These are phyloP conservation scores for Macrosteles quadrilineatus DNA, from an alignment of 1,140 invertebrate genomes.

Conservation along the genomic window DNA sequence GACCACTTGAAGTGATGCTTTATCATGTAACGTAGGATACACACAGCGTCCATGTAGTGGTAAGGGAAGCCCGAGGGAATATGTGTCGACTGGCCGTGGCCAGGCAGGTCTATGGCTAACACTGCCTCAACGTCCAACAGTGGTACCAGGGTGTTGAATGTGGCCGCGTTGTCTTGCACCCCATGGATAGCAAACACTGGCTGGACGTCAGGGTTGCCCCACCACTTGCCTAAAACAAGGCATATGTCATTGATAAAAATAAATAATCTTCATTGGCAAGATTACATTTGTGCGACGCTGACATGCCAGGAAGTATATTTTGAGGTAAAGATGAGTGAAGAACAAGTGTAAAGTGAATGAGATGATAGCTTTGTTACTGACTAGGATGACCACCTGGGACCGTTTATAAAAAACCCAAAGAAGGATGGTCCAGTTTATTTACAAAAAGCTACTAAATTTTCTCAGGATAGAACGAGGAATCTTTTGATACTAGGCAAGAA, in stretches of 20 bases:
- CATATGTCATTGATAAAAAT: too few species aligned
- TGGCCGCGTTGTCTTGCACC: slow-evolving; percentile 86
- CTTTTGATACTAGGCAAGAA: too few species aligned
- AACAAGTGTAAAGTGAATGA: too few species aligned
- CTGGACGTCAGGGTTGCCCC: slow-evolving; percentile 66
- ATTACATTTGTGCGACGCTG: too few species aligned
- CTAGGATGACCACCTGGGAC: too few species aligned
- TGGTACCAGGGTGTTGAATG: slow-evolving; percentile 77
- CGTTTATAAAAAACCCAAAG: too few species aligned
- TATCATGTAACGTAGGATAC: slow-evolving; percentile 55
- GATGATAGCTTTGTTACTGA: too few species aligned
- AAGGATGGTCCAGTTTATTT: too few species aligned
- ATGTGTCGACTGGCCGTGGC: slow-evolving; percentile 80
- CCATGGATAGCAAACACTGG: slow-evolving; percentile 83
- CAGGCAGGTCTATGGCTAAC: slow-evolving; percentile 75
- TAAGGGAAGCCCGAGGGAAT: slow-evolving; percentile 66
- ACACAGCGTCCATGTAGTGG: slow-evolving; percentile 71
- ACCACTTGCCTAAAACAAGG: slow-evolving; percentile 70
- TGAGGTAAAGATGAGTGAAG: too few species aligned
- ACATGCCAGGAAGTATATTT: too few species aligned
- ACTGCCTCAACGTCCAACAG: slow-evolving; percentile 60
- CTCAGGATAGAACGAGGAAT: too few species aligned
- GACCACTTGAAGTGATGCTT: slow-evolving; percentile 76
- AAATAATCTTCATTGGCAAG: background rate
- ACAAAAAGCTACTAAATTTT: too few species aligned